phyloP scores from a whole-genome alignment of 2,113 vertebrate species.

The Leptocoma aspasia region DNA sequence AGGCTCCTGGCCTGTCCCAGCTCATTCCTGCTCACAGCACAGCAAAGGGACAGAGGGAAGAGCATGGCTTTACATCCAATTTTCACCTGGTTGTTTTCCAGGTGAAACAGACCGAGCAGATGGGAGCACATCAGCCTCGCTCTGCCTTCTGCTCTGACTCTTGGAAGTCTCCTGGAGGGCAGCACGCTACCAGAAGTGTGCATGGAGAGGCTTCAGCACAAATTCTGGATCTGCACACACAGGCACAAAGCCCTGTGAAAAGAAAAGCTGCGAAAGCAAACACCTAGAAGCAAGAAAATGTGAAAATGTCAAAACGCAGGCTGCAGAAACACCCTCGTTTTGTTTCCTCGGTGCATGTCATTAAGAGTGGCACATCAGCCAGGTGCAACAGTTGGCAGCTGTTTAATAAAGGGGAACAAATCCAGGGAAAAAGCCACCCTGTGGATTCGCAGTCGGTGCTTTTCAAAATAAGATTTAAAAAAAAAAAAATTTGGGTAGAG shows the following conservation, averaged over 20 bases:
- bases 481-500: background rate
- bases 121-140: background rate
- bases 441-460: background rate
- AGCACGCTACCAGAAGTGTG: background rate
- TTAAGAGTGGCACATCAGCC: background rate
- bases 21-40: background rate
- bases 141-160: background rate
- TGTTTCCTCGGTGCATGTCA: background rate
- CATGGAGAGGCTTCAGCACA: background rate
- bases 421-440: background rate
- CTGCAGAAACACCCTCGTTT: background rate
- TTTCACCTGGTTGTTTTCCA: background rate
- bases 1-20: background rate
- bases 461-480: background rate
- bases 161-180: background rate
- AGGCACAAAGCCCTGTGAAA: background rate
- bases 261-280: background rate
- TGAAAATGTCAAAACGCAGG: background rate
- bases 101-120: background rate
- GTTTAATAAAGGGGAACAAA: conserved; percentile 33
- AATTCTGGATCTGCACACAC: background rate
- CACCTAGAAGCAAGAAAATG: background rate
- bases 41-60: background rate
- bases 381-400: conserved; percentile 38
- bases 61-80: background rate